Evolutionary conservation across 2,888 invertebrate species (phyloP).

Genomic region (Nomada flava): DNA sequence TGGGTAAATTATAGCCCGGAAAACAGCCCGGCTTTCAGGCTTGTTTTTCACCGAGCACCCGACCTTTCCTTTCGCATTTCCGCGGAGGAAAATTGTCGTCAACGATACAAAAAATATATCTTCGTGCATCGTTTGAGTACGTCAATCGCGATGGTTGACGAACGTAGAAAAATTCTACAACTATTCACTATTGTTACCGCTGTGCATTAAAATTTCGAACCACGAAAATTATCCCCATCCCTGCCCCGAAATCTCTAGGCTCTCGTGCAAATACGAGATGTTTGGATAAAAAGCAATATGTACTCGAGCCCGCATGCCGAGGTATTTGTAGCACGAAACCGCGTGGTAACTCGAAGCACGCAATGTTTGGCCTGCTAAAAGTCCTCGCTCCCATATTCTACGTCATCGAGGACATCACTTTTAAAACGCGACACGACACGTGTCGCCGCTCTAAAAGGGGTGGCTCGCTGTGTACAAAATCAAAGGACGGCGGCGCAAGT

Average conservation of each 20-base stretch:
- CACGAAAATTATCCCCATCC: conserved; percentile 42
- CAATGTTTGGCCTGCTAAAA: conserved; percentile 81
- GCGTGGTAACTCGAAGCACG: conserved; percentile 76
- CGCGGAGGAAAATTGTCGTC: background rate
- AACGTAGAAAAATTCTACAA: too few relatives aligned
- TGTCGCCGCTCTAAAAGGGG: conserved; percentile 61
- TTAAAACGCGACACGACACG: conserved; percentile 64
- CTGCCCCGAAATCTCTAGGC: conserved; percentile 43
- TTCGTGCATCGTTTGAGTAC: too few relatives aligned
- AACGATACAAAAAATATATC: too few relatives aligned
- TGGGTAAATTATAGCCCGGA: conserved; percentile 49
- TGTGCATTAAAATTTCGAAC: conserved; percentile 25
- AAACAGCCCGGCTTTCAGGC: conserved; percentile 16
- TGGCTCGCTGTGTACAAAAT: conserved; percentile 63
- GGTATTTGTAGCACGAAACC: conserved; percentile 36
- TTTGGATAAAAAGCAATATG: conserved; percentile 70
- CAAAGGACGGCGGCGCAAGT: conserved; percentile 66
- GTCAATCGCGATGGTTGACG: too few relatives aligned
- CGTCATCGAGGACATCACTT: conserved; percentile 60
- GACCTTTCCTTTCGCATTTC: background rate
- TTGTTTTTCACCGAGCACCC: conserved; percentile 16
- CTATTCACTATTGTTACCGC: too few relatives aligned
- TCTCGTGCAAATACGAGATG: conserved; percentile 62
- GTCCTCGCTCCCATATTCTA: conserved; percentile 69
- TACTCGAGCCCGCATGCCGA: conserved; percentile 68